Base-by-base conservation (phyloP, 2,113 vertebrate genomes). In the Pomatorhinus ruficollis region DNA sequence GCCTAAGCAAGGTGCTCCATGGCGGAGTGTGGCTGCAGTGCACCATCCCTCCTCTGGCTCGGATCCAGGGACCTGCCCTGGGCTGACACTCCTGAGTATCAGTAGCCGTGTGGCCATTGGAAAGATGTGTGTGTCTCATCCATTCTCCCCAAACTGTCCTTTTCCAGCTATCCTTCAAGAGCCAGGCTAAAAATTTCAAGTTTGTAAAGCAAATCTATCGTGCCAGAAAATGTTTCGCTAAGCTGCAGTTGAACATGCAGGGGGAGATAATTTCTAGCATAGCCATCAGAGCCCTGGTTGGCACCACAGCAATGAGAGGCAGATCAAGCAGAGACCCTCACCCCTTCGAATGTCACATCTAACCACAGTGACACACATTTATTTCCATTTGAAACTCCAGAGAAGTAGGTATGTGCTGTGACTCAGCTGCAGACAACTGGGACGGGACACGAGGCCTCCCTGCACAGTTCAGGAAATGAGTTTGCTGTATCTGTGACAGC, bases 391-490 rank as follows among this genome's bases (percentile, higher is more conserved):
- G 69, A 96, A 91, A 72, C 95, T 69, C 49, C 15, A 28, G 60
- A 93, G 69, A 60, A 74, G 93, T 59, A 66, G 17, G 72, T 66
- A 27, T 64, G 81, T 50, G 82, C 92, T 60, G 39, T 40, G 57
- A 66, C 87, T 94, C 87, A 90, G 90, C 95, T 95, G 93, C 53
- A 0, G 27, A 4, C 3, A 14, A 21, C 16, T 85, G 95, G 97
- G 90, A 69, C 1, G 95, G 97, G 90, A 69, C 1, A 9, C 2
- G 3, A 68, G 76, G 92, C 95, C 94, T 91, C 96, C 83, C 87
- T 9, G 11, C 42, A 28, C 64, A n/a, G 94, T 66, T 95, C 97
- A 97, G 98, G 97, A 97, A 97, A 94, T 96, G 91, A 93, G 80
- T 92, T 96, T 86, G 47, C 87, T 89, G 7, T 97, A 31, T 97